Evolutionary conservation across 2,113 vertebrate genomes (phyloP).

Genomic region (Hippocampus barbouri): DNA sequence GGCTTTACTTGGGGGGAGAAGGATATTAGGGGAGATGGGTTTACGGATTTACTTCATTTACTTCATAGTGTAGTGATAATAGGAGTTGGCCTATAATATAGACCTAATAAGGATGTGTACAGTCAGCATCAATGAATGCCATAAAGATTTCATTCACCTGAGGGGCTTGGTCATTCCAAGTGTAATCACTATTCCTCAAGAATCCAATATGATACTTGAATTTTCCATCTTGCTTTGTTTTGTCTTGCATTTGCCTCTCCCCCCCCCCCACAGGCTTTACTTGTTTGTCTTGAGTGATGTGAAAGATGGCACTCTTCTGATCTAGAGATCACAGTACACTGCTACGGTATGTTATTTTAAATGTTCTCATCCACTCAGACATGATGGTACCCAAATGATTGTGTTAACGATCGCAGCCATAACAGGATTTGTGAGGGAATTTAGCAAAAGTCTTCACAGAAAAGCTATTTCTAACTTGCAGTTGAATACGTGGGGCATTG

Average conservation of each 20-base stretch:
- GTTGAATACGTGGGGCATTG: constrained; percentile 29
- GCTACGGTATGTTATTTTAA: constrained; percentile 50
- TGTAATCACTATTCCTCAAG: constrained; percentile 55
- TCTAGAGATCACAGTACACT: constrained; percentile 55
- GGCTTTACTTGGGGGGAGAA: constrained; percentile 35
- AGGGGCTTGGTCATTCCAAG: constrained; percentile 45
- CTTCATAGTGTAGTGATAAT: constrained; percentile 42
- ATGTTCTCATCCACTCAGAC: constrained; percentile 30
- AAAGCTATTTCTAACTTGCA: constrained; percentile 25
- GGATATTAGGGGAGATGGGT: constrained; percentile 47
- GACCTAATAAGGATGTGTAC: constrained; percentile 52
- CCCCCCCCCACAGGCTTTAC: constrained; percentile 29
- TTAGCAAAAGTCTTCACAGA: constrained; percentile 26
- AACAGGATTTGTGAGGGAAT: constrained; percentile 29
- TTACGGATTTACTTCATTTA: constrained; percentile 17
- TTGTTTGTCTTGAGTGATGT: constrained; percentile 22
- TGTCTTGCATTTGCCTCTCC: constrained; percentile 16
- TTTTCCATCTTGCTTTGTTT: constrained; percentile 52
- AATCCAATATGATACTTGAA: constrained; percentile 68
- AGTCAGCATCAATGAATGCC: constrained; percentile 34
- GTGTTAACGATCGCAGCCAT: constrained; percentile 41
- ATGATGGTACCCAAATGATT: constrained; percentile 25
- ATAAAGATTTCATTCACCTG: constrained; percentile 8
- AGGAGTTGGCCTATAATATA: constrained; percentile 59
- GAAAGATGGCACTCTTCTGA: constrained; percentile 61